phyloP scores from a whole-genome alignment of 2,888 invertebrate genomes.

The Apotomis capreana region DNA sequence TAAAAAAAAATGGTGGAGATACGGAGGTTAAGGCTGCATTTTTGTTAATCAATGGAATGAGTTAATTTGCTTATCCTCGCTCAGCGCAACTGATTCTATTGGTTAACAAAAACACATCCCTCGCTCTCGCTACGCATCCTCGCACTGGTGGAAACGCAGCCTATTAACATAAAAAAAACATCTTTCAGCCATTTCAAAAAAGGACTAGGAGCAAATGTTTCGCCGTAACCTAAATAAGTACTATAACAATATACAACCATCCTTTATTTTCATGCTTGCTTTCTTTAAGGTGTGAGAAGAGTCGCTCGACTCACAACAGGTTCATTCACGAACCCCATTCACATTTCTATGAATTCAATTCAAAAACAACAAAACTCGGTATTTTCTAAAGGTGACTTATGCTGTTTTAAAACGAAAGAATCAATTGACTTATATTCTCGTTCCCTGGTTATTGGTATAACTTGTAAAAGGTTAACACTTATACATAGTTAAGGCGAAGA shows the following conservation, averaged over 20 bases:
- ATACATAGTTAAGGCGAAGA: slow-evolving; percentile 44
- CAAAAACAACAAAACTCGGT: slow-evolving; percentile 3
- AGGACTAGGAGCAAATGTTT: too few species aligned
- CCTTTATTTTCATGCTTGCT: background rate
- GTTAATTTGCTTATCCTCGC: too few species aligned
- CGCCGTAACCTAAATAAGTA: background rate
- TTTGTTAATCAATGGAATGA: too few species aligned
- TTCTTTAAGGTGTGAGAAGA: slow-evolving; percentile 12
- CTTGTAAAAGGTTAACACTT: slow-evolving; percentile 41
- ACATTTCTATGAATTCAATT: slow-evolving; percentile 1
- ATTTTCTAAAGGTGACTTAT: background rate
- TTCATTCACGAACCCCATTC: slow-evolving; percentile 21
- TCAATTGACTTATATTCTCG: slow-evolving; percentile 29
- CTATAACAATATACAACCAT: background rate
- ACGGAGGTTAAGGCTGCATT: too few species aligned
- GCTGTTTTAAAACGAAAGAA: slow-evolving; percentile 6
- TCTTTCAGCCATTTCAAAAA: too few species aligned
- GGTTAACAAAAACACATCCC: too few species aligned
- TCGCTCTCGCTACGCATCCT: too few species aligned
- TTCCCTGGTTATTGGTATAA: slow-evolving; percentile 36
- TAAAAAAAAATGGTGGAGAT: too few species aligned
- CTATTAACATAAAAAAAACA: too few species aligned
- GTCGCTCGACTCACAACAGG: slow-evolving; percentile 18
- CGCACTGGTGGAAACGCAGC: too few species aligned
- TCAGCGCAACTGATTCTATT: too few species aligned